Percentiles rank a stretch among this genome's conserved stretches.
Conservation (phyloP, 2,888 invertebrate species). For the Napeogenes inachia region DNA sequence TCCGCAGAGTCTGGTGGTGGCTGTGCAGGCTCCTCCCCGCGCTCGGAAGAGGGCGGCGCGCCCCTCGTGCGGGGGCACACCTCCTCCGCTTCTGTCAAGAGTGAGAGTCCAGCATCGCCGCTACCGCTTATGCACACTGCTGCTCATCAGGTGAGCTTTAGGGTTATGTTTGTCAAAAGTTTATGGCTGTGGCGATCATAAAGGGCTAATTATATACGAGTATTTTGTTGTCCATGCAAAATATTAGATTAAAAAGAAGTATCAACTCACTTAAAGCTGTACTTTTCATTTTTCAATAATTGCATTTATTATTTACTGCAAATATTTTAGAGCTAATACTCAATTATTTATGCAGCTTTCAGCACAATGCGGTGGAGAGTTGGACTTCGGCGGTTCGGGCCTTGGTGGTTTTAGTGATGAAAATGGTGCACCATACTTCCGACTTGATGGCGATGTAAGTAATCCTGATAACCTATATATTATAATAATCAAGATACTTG, state of each 20-base stretch:
- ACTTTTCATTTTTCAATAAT: neutral
- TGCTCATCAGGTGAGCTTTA: constrained; percentile 62
- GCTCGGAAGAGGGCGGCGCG: constrained; percentile 71
- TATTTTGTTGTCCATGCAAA: no score
- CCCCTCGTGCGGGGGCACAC: constrained; percentile 85
- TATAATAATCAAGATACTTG: neutral
- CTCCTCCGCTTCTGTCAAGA: constrained; percentile 93
- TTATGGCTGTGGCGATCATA: neutral
- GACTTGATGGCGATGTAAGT: constrained; percentile 71
- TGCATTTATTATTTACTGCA: neutral
- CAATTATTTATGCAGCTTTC: constrained; percentile 52
- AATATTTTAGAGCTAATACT: neutral
- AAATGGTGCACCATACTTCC: constrained; percentile 69
- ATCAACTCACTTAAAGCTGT: no score
- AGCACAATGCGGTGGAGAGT: constrained; percentile 70
- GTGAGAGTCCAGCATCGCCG: constrained; percentile 82
- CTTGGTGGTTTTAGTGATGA: constrained; percentile 71
- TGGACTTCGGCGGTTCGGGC: constrained; percentile 69
- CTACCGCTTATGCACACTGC: constrained; percentile 53
- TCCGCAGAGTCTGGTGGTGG: constrained; percentile 74
- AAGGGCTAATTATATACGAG: no score
- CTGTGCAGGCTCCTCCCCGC: constrained; percentile 75
- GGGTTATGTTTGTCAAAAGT: neutral
- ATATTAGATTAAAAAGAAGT: no score
- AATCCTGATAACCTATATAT: neutral